Percentiles rank a stretch among this genome's conserved stretches.
These are phyloP conservation scores for Nylanderia fulva DNA, from an alignment of 1,140 invertebrate genomes.

Conservation along the genomic window DNA sequence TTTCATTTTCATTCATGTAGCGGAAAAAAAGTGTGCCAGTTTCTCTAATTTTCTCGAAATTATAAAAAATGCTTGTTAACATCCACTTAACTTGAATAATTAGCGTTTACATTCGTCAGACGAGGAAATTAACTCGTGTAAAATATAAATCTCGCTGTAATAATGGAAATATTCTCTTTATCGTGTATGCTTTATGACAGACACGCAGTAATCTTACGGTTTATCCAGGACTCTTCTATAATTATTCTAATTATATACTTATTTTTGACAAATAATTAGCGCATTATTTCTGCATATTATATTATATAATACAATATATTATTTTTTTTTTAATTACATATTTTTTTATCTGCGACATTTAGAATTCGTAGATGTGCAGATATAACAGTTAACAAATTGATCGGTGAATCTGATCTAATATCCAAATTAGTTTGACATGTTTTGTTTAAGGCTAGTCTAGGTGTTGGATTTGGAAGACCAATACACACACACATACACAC, in stretches of 20 bases:
- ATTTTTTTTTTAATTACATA: neutral
- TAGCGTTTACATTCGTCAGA: slow-evolving; percentile 44
- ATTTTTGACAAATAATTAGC: no score
- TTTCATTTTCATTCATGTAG: slow-evolving; percentile 52
- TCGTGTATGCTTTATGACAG: no score
- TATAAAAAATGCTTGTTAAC: slow-evolving; percentile 47
- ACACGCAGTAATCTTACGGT: no score
- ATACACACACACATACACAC: no score
- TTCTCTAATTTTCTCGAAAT: slow-evolving; percentile 45
- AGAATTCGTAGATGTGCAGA: neutral
- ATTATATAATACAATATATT: neutral
- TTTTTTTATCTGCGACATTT: neutral
- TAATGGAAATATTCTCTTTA: slow-evolving; percentile 1
- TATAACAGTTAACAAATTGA: neutral
- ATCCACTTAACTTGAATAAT: slow-evolving; percentile 56
- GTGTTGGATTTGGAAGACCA: slow-evolving; percentile 16
- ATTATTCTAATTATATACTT: neutral
- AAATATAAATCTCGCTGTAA: slow-evolving; percentile 3
- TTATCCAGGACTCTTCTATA: neutral
- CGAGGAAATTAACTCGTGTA: slow-evolving; percentile 16
- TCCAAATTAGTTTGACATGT: slow-evolving; percentile 22
- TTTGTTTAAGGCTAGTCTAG: slow-evolving; percentile 20
- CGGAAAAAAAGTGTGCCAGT: slow-evolving; percentile 31
- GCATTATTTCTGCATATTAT: neutral
- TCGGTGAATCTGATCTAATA: slow-evolving; percentile 6